A percentile compares a stretch with the other conserved stretches of the same genome.
phyloP scores from a whole-genome alignment of 2,888 invertebrate species.

The Coronaproctus castanopsis region DNA sequence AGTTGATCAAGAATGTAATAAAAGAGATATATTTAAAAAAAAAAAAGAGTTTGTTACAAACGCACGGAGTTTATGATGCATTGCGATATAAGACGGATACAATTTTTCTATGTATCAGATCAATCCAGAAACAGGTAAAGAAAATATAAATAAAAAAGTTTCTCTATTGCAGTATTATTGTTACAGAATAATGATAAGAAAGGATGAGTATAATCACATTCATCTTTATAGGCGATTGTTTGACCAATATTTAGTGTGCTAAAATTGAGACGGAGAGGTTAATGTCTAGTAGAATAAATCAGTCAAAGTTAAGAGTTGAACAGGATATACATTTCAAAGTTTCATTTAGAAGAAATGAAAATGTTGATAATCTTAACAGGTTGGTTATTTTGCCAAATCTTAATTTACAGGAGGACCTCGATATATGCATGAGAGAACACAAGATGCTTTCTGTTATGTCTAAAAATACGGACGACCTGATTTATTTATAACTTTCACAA shows the following conservation, averaged over 20 bases:
- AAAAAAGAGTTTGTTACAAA: neutral
- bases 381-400: too few species aligned
- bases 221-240: neutral
- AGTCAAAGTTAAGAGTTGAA: neutral
- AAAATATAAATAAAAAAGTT: neutral
- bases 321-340: too few species aligned
- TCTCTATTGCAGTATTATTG: neutral
- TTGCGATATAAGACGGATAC: neutral
- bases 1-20: neutral
- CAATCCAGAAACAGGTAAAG: neutral
- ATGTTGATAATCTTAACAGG: neutral
- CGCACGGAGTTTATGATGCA: neutral
- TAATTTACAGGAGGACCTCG: slow-evolving; percentile 24
- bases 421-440: slow-evolving; percentile 25
- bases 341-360: too few species aligned
- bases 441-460: slow-evolving; percentile 26
- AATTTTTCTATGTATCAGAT: neutral
- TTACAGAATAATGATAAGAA: too few species aligned
- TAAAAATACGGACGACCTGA: slow-evolving; percentile 24
- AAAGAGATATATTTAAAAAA: neutral
- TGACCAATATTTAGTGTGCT: neutral
- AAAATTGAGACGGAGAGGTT: neutral
- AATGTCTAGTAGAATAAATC: neutral
- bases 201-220: neutral
- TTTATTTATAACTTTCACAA: slow-evolving; percentile 25